phyloP scores from a whole-genome alignment of 2,888 invertebrate genomes.

The Acronicta leporina region DNA sequence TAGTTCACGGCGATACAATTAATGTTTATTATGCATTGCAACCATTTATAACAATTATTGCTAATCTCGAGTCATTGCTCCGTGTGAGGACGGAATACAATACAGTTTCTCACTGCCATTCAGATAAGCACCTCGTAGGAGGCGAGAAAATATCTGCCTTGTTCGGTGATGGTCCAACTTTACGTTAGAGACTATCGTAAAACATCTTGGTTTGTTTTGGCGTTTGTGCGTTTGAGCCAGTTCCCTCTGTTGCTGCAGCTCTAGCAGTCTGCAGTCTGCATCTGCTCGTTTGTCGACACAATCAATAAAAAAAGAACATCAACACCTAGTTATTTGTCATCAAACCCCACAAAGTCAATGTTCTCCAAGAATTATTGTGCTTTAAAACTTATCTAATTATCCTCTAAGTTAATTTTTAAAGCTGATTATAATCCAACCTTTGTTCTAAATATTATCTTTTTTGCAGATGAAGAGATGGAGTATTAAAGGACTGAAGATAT shows the following conservation, averaged over 20 bases:
- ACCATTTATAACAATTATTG: constrained; percentile 23
- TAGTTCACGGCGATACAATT: constrained; percentile 1
- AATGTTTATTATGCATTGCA: constrained; percentile 17
- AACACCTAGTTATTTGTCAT: constrained; percentile 6
- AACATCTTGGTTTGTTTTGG: no score
- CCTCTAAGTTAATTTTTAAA: constrained; percentile 26
- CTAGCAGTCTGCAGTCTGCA: no score
- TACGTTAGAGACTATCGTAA: no score
- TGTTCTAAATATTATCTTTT: constrained; percentile 32
- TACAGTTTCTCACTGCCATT: no score
- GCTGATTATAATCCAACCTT: constrained; percentile 24
- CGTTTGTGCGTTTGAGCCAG: no score
- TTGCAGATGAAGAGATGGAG: constrained; percentile 82
- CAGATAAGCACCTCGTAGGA: no score
- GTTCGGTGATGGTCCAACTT: no score
- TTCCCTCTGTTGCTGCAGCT: no score
- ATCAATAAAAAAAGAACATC: no score
- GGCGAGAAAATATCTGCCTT: no score
- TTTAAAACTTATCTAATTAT: constrained; percentile 18
- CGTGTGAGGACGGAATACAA: no score
- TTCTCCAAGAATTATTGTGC: constrained; percentile 1
- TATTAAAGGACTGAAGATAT: constrained; percentile 61
- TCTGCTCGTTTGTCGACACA: no score
- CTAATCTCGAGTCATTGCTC: constrained; percentile 23
- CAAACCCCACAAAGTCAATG: constrained; percentile 5